A percentile compares a stretch with the other conserved stretches of the same genome.
Conservation (phyloP, 1,140 invertebrate species). For the Drosophila saltans region DNA sequence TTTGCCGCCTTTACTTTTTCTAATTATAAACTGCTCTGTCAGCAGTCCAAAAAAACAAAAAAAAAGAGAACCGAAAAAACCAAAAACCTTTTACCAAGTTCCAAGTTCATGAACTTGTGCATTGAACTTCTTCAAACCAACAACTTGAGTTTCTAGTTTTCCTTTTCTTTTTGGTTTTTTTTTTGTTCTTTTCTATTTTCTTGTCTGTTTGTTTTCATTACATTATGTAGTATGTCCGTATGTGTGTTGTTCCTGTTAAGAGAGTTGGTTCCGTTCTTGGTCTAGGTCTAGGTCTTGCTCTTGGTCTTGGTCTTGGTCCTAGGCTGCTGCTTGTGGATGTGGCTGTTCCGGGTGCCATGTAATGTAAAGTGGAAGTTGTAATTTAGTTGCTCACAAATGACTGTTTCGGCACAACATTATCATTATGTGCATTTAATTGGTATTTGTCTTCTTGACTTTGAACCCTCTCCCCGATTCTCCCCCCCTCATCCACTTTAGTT, state of each 20-base stretch:
- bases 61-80: constrained; percentile 27
- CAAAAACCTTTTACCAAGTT: constrained; percentile 59
- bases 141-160: constrained; percentile 56
- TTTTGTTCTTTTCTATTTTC: constrained; percentile 12
- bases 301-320: constrained; percentile 10
- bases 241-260: constrained; percentile 66
- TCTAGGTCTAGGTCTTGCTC: constrained; percentile 17
- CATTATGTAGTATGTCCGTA: constrained; percentile 38
- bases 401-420: constrained; percentile 80
- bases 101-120: constrained; percentile 79
- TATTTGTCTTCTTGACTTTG: constrained; percentile 67
- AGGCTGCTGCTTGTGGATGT: neutral
- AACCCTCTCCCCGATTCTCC: neutral
- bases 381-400: constrained; percentile 77
- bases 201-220: constrained; percentile 71
- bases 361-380: constrained; percentile 80
- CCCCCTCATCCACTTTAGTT: neutral
- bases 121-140: constrained; percentile 73
- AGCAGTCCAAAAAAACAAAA: constrained; percentile 49
- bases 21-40: constrained; percentile 79
- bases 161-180: constrained; percentile 32
- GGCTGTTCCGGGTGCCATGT: constrained; percentile 62
- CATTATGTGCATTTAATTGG: constrained; percentile 79
- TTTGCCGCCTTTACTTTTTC: constrained; percentile 52
- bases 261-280: constrained; percentile 39